phyloP scores from a whole-genome alignment of 2,888 invertebrate genomes.

The Brachyopa scutellaris region DNA sequence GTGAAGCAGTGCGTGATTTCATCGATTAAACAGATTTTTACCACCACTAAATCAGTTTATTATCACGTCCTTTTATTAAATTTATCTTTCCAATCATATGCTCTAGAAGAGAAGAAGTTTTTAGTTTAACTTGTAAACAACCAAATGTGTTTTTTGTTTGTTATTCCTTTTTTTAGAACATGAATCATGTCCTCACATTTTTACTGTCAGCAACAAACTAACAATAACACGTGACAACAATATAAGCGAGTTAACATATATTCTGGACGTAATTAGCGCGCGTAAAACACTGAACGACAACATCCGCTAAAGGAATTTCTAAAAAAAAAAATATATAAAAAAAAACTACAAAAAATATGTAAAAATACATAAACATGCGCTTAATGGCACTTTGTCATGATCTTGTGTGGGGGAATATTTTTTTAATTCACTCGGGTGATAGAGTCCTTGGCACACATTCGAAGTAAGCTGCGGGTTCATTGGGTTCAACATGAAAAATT shows the following conservation, averaged over 20 bases:
- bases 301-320: slow-evolving; percentile 58
- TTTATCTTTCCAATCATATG: slow-evolving; percentile 46
- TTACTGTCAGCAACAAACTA: slow-evolving; percentile 38
- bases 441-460: slow-evolving; percentile 41
- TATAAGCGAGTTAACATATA: too few species aligned
- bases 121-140: slow-evolving; percentile 24
- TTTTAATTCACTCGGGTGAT: neutral
- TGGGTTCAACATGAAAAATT: too few species aligned
- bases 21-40: slow-evolving; percentile 65
- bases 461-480: too few species aligned
- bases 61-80: slow-evolving; percentile 39
- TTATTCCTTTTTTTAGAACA: neutral
- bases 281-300: slow-evolving; percentile 52
- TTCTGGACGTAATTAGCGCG: slow-evolving; percentile 66
- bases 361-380: slow-evolving; percentile 20
- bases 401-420: slow-evolving; percentile 20
- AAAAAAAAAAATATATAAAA: slow-evolving; percentile 59
- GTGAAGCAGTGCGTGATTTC: slow-evolving; percentile 34
- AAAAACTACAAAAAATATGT: too few species aligned
- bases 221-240: slow-evolving; percentile 51
- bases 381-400: slow-evolving; percentile 67
- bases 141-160: slow-evolving; percentile 4
- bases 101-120: neutral
- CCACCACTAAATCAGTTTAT: slow-evolving; percentile 44
- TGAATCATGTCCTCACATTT: slow-evolving; percentile 56